Percentiles rank a stretch among this genome's conserved stretches.
These are phyloP conservation scores for Hydrotaea diabolus DNA, from an alignment of 2,888 invertebrate genomes.

Conservation along the genomic window DNA sequence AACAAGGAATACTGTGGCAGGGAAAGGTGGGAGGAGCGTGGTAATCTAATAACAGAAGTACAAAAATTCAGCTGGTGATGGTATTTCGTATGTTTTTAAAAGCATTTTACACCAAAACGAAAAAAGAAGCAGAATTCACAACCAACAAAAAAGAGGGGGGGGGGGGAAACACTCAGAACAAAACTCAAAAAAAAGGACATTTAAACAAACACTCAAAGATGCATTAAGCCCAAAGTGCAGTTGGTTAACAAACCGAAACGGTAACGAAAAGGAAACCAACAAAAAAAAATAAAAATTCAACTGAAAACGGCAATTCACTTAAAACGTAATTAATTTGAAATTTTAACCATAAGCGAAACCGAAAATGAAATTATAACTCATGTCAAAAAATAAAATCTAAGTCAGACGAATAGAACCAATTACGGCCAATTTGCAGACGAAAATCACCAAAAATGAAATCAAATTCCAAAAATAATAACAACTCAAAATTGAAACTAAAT, in stretches of 20 bases:
- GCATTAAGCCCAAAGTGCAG: slow-evolving; percentile 61
- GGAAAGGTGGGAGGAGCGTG: neutral
- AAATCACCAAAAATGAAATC: slow-evolving; percentile 25
- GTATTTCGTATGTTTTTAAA: neutral
- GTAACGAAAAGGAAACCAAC: no score
- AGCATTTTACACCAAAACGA: neutral
- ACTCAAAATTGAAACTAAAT: slow-evolving; percentile 31
- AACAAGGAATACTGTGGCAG: neutral
- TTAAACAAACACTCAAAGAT: slow-evolving; percentile 48
- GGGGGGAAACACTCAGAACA: neutral
- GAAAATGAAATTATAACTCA: slow-evolving; percentile 28
- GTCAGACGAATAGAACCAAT: slow-evolving; percentile 31
- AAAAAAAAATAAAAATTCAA: slow-evolving; percentile 26
- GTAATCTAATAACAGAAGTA: neutral
- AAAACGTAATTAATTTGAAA: slow-evolving; percentile 8
- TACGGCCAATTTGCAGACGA: slow-evolving; percentile 47
- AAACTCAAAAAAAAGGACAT: neutral
- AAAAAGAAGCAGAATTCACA: neutral
- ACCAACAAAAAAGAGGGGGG: neutral
- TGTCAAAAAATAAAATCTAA: slow-evolving; percentile 39
- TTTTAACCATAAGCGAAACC: neutral
- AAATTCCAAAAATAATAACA: neutral
- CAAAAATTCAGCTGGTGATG: neutral
- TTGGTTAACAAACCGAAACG: slow-evolving; percentile 50
- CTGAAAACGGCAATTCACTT: slow-evolving; percentile 12